Conservation (phyloP, 2,113 vertebrate genomes). For the Triplophysa tibetana region DNA sequence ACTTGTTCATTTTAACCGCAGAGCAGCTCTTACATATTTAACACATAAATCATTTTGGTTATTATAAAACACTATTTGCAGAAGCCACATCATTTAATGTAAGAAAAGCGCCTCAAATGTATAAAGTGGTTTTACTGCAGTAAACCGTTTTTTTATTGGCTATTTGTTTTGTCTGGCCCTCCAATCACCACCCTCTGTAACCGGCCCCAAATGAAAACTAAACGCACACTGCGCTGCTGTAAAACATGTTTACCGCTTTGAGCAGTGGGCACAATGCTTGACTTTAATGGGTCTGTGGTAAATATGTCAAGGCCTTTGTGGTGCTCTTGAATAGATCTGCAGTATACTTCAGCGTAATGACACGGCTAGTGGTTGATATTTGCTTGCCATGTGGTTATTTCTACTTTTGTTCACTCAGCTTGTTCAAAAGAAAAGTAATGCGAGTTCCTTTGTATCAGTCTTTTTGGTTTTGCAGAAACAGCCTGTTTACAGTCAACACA, state of each 20-base stretch:
- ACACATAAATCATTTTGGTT: constrained; percentile 16
- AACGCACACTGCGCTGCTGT: constrained; percentile 58
- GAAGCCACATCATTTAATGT: constrained; percentile 13
- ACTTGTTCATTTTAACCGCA: not conserved
- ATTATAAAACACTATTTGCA: constrained; percentile 1
- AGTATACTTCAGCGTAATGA: constrained; percentile 31
- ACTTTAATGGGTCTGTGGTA: constrained; percentile 15
- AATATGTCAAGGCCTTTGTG: constrained; percentile 25
- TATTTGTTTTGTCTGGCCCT: constrained; percentile 64
- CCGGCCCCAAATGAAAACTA: constrained; percentile 59
- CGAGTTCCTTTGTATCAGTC: not conserved
- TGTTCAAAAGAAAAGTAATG: not conserved
- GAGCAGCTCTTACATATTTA: not conserved
- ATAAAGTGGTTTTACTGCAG: constrained; percentile 17
- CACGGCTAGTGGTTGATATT: constrained; percentile 13
- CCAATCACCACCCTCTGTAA: constrained; percentile 67
- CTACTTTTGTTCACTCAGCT: constrained; percentile 9
- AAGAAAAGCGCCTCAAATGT: not conserved
- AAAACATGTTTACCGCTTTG: constrained; percentile 68
- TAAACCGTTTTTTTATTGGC: not conserved
- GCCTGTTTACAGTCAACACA: constrained; percentile 4
- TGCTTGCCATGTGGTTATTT: constrained; percentile 20
- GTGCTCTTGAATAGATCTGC: not conserved
- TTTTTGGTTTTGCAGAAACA: constrained; percentile 17
- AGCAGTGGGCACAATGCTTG: constrained; percentile 19